A percentile compares a stretch with the other conserved stretches of the same genome.
These are phyloP conservation scores for Barnardius zonarius DNA, from an alignment of 2,113 vertebrate species.

Conservation along the genomic window DNA sequence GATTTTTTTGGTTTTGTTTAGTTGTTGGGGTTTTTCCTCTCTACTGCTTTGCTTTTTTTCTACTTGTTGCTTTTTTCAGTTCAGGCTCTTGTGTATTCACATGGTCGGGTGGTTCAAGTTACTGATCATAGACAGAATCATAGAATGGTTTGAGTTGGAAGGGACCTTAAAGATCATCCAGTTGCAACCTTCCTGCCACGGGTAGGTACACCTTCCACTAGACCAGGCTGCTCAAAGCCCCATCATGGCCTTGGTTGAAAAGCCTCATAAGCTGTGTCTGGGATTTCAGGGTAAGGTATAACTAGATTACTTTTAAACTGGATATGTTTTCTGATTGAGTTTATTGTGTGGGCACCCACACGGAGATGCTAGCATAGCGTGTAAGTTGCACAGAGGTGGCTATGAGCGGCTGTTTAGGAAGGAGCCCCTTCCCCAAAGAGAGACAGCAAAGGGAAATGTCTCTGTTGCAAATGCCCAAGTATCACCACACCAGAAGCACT, in stretches of 20 bases:
- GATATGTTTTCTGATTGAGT: background rate
- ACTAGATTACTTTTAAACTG: background rate
- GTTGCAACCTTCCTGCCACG: background rate
- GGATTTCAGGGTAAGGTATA: background rate
- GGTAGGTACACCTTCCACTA: background rate
- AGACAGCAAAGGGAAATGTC: background rate
- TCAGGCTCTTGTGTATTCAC: background rate
- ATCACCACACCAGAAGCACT: background rate
- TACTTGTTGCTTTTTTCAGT: background rate
- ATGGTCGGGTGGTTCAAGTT: background rate
- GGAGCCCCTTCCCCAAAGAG: background rate
- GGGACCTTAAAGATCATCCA: background rate
- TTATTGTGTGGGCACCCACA: background rate
- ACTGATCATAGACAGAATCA: background rate
- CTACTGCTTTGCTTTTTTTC: background rate
- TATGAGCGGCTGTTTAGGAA: background rate
- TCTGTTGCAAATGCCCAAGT: background rate
- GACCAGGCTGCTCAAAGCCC: background rate
- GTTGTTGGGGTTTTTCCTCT: background rate
- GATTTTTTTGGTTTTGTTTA: background rate
- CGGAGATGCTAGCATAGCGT: background rate
- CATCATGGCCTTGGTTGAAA: background rate
- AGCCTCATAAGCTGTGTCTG: background rate
- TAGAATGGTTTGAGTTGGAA: background rate
- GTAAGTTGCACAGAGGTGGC: too few species aligned